These are phyloP conservation scores for Diaperis boleti DNA, from an alignment of 2,888 invertebrate species.

Conservation along the genomic window DNA sequence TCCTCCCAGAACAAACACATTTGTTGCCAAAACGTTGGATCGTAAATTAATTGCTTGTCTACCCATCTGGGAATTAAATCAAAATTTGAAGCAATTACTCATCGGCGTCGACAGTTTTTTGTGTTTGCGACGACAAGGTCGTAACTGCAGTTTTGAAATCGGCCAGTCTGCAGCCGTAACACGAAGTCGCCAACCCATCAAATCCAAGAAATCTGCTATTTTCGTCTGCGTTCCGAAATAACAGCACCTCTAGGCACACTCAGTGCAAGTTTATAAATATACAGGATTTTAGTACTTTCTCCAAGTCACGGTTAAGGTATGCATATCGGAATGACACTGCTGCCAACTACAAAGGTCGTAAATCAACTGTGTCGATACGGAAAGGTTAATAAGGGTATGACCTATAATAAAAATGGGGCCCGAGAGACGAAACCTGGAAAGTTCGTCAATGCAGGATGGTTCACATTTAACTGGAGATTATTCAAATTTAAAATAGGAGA, in stretches of 20 bases:
- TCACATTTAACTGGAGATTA: background rate
- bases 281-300: slow-evolving; percentile 10
- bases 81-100: background rate
- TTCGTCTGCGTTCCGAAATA: slow-evolving; percentile 5
- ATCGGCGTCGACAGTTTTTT: no score
- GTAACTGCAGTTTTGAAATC: no score
- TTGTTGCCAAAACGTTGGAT: background rate
- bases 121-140: no score
- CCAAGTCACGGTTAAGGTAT: slow-evolving; percentile 6
- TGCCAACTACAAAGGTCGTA: slow-evolving; percentile 2
- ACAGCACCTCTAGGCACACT: slow-evolving; percentile 16
- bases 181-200: background rate
- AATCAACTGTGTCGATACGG: background rate
- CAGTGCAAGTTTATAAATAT: slow-evolving; percentile 15
- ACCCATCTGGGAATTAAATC: background rate
- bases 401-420: slow-evolving; percentile 17
- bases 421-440: slow-evolving; percentile 9
- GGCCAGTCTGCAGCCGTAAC: no score
- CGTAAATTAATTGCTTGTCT: background rate
- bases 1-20: background rate
- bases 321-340: background rate
- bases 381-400: slow-evolving; percentile 30
- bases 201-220: slow-evolving; percentile 1
- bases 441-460: background rate
- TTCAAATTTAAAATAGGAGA: background rate